Conservation (phyloP, 2,113 vertebrate species). For the Meriones unguiculatus region DNA sequence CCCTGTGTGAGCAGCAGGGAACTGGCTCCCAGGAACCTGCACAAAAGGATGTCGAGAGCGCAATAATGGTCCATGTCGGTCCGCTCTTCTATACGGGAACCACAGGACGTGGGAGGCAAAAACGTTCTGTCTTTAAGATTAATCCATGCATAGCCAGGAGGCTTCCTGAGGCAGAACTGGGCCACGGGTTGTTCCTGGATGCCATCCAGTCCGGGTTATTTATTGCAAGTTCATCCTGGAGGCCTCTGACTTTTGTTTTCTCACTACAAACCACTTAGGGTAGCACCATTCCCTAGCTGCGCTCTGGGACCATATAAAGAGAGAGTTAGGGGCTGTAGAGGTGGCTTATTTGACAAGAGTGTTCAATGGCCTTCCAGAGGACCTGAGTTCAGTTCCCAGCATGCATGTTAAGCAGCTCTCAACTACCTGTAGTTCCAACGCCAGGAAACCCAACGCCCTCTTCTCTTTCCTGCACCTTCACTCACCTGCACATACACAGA, state of each 20-base stretch:
- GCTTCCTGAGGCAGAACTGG: background rate
- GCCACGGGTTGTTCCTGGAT: background rate
- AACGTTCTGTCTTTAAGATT: background rate
- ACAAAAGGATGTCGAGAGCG: background rate
- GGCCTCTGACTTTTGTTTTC: background rate
- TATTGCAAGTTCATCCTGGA: background rate
- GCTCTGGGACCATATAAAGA: background rate
- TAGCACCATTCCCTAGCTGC: background rate
- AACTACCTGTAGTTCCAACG: background rate
- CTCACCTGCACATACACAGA: background rate
- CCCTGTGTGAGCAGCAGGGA: background rate
- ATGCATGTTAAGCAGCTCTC: background rate
- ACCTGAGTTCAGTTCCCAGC: background rate
- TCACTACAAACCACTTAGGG: background rate
- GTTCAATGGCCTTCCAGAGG: background rate
- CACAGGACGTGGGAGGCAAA: background rate
- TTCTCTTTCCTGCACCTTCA: too few species aligned
- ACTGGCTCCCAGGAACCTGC: background rate
- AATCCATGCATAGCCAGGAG: background rate
- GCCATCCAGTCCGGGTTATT: background rate
- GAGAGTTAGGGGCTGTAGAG: background rate
- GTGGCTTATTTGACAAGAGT: background rate
- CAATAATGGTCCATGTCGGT: background rate
- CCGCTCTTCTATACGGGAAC: background rate
- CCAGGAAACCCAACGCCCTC: background rate